Conservation (phyloP, 2,888 invertebrate species). For the Ischnus inquisitorius region DNA sequence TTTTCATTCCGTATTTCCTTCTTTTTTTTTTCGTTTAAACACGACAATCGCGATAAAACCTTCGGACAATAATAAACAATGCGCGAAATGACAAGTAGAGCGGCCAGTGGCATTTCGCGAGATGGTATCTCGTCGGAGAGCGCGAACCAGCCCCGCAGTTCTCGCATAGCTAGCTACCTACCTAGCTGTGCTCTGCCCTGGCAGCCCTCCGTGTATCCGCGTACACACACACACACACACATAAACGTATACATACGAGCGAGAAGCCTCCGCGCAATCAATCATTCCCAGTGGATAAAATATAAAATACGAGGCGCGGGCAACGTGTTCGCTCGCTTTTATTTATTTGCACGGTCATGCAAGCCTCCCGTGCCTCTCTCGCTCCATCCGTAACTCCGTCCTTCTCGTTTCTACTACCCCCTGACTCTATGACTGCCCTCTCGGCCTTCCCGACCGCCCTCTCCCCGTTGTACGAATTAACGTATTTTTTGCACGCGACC, state of each 20-base stretch:
- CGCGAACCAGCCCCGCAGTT: conserved; percentile 32
- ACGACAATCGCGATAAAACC: conserved; percentile 81
- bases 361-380: conserved; percentile 72
- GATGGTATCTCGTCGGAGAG: conserved; percentile 78
- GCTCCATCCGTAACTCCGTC: conserved; percentile 65
- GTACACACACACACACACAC: conserved; percentile 11
- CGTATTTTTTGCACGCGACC: conserved; percentile 84
- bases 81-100: conserved; percentile 84
- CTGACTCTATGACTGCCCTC: conserved; percentile 41
- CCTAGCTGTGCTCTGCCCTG: conserved; percentile 40
- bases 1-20: conserved; percentile 9
- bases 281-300: conserved; percentile 84
- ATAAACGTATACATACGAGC: conserved; percentile 32
- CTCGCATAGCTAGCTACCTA: conserved; percentile 42
- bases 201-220: not conserved
- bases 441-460: conserved; percentile 67
- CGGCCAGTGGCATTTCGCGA: conserved; percentile 81
- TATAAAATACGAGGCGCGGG: conserved; percentile 82
- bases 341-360: conserved; percentile 84
- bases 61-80: conserved; percentile 84
- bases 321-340: conserved; percentile 80
- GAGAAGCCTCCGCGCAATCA: conserved; percentile 78
- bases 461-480: conserved; percentile 77
- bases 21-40: conserved; percentile 65
- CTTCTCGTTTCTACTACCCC: conserved; percentile 80